phyloP scores from a whole-genome alignment of 1,140 invertebrate species.

The Gerris buenoi region DNA sequence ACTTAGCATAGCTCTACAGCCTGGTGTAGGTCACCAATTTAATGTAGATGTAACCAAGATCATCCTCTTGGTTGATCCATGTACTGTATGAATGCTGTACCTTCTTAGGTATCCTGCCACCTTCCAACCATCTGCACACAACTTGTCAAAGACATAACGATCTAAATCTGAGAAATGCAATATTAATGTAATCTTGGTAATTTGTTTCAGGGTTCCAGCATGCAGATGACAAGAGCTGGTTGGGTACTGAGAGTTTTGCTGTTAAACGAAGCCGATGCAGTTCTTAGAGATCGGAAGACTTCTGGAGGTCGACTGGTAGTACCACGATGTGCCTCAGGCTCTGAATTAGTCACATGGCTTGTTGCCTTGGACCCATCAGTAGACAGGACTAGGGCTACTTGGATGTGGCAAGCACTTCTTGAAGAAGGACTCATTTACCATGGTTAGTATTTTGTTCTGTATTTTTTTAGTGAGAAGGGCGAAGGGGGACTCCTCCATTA shows the following conservation, averaged over 20 bases:
- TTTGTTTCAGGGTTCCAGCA: slow-evolving; percentile 38
- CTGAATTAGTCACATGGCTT: slow-evolving; percentile 68
- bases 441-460: too few species aligned
- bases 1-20: too few species aligned
- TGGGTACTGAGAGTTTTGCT: slow-evolving; percentile 53
- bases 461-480: too few species aligned
- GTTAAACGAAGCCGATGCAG: slow-evolving; percentile 37
- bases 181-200: not conserved
- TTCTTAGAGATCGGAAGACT: slow-evolving; percentile 45
- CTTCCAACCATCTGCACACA: too few species aligned
- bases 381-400: slow-evolving; percentile 55
- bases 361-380: slow-evolving; percentile 34
- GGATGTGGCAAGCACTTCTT: slow-evolving; percentile 71
- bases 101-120: too few species aligned
- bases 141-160: too few species aligned
- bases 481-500: too few species aligned
- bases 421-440: slow-evolving; percentile 66
- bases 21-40: too few species aligned
- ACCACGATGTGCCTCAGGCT: slow-evolving; percentile 40
- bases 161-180: too few species aligned
- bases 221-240: slow-evolving; percentile 46
- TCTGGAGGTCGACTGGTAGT: slow-evolving; percentile 36
- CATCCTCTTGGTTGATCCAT: too few species aligned
- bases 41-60: too few species aligned
- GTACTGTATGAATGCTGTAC: too few species aligned